Conservation (phyloP, 2,113 vertebrate genomes). For the Hiodon alosoides region DNA sequence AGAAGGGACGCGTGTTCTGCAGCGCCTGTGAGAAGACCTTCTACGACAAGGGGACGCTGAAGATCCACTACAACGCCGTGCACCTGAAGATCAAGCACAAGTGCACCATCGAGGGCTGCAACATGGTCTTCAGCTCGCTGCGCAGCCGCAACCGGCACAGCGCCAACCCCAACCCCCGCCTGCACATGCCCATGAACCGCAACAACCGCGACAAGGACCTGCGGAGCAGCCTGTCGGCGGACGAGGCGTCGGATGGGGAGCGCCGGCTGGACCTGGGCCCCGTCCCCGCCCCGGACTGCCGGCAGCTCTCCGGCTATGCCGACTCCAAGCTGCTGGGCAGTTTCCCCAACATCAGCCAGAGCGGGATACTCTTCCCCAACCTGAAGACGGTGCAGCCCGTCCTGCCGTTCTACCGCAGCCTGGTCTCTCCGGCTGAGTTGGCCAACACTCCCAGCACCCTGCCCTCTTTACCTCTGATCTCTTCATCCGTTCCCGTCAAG, state of each 20-base stretch:
- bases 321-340: constrained; percentile 70
- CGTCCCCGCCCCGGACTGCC: constrained; percentile 57
- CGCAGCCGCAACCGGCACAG: constrained; percentile 94
- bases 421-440: constrained; percentile 87
- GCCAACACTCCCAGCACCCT: constrained; percentile 86
- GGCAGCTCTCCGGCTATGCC: constrained; percentile 68
- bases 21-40: constrained; percentile 96
- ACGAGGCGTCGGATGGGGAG: constrained; percentile 58
- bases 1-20: constrained; percentile 92
- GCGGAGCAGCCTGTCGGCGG: constrained; percentile 61
- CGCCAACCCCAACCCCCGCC: constrained; percentile 92
- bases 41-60: constrained; percentile 96
- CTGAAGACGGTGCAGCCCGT: constrained; percentile 94
- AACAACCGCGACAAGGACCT: constrained; percentile 93
- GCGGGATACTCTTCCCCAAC: constrained; percentile 86
- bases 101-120: constrained; percentile 94
- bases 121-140: constrained; percentile 97
- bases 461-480: constrained; percentile 83
- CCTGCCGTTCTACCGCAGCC: constrained; percentile 88
- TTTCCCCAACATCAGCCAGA: constrained; percentile 70
- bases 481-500: constrained; percentile 79
- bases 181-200: constrained; percentile 97
- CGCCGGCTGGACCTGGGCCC: constrained; percentile 63
- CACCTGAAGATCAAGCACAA: constrained; percentile 98
- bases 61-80: constrained; percentile 97